A percentile compares a stretch with the other conserved stretches of the same genome.
Evolutionary conservation across 2,888 invertebrate species (phyloP).

Genomic region (Muschampia plurimacula): DNA sequence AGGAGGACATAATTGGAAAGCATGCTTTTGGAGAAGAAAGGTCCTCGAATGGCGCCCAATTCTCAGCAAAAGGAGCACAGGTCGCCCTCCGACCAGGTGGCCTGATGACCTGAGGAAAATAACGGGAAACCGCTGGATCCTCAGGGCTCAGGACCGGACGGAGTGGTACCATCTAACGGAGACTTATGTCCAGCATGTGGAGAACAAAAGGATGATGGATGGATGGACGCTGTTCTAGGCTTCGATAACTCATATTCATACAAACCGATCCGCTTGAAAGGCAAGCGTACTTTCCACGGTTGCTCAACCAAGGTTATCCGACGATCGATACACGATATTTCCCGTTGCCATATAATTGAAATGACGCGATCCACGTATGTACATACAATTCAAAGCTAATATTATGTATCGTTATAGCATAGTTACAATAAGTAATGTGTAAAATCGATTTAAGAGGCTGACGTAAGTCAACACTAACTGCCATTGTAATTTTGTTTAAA

Average conservation of each 20-base stretch:
- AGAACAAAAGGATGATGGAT: neutral
- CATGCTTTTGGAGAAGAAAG: no score
- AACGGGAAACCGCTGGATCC: no score
- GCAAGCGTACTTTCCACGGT: slow-evolving; percentile 39
- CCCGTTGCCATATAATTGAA: slow-evolving; percentile 30
- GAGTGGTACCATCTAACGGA: neutral
- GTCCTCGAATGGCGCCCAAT: no score
- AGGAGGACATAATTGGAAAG: no score
- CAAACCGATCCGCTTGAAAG: slow-evolving; percentile 35
- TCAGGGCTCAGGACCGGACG: neutral
- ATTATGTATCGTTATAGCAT: neutral
- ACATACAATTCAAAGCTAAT: neutral
- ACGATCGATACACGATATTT: slow-evolving; percentile 35
- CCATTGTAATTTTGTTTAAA: neutral
- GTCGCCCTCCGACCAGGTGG: no score
- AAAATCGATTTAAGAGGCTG: neutral
- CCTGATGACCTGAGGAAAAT: no score
- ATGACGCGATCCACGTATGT: neutral
- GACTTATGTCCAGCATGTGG: no score
- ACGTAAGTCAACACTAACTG: neutral
- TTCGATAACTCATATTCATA: slow-evolving; percentile 28
- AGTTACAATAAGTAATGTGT: neutral
- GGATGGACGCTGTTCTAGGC: slow-evolving; percentile 18
- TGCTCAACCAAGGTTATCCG: slow-evolving; percentile 39
- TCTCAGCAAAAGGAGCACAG: no score